Conservation (phyloP, 30 jellyfish, hydroid and myxozoan species). For the Turritopsis rubra region DNA sequence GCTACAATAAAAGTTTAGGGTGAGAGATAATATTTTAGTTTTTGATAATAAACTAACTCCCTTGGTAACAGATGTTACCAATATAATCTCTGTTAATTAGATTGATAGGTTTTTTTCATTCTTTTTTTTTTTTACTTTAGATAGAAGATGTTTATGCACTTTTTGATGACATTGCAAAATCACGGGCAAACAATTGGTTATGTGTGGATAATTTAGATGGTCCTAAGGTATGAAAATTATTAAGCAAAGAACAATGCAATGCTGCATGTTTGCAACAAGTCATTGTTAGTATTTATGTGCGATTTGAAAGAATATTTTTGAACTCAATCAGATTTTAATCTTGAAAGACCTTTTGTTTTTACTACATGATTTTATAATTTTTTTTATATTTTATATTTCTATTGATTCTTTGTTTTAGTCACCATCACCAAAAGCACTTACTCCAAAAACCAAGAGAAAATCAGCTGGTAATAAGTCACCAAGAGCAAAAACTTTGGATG, state of each 20-base stretch:
- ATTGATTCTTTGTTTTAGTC: background rate
- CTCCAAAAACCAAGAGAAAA: constrained; percentile 20
- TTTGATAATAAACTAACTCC: background rate
- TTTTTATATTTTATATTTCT: no score
- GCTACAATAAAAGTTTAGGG: no score
- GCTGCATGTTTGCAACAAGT: no score
- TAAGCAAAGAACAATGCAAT: background rate
- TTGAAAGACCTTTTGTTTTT: background rate
- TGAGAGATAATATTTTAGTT: background rate
- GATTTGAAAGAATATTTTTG: no score
- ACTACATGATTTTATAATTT: no score
- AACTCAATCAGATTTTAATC: no score
- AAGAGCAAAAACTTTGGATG: constrained; percentile 17
- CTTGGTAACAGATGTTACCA: background rate
- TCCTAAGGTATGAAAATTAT: background rate
- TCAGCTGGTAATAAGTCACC: constrained; percentile 18
- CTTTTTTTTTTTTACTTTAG: constrained; percentile 1
- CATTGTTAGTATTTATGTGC: no score
- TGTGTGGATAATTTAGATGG: constrained; percentile 7
- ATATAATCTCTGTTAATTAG: background rate
- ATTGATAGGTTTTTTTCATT: background rate
- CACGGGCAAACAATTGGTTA: constrained; percentile 71
- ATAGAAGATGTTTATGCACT: constrained; percentile 76
- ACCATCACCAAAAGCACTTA: background rate
- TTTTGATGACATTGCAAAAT: constrained; percentile 70